Conservation (phyloP, 2,888 invertebrate species). For the Stratiomys singularior region DNA sequence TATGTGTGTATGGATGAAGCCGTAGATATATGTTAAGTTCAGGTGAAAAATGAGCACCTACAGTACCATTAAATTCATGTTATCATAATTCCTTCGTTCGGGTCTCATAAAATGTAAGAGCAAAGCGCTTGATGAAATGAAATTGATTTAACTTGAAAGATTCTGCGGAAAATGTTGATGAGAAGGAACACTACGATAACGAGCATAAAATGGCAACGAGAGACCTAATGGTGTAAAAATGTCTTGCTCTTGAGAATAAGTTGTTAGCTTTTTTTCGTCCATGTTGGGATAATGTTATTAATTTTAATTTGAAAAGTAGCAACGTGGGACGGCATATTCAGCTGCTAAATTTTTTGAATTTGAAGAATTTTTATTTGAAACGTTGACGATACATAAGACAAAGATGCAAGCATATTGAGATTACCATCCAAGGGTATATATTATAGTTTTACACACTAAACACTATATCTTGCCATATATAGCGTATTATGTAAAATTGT, state of each 20-base stretch:
- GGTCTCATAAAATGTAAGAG: not conserved
- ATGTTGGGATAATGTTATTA: too few species aligned
- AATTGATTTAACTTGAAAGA: not conserved
- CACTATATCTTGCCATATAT: too few species aligned
- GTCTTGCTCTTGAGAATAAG: not conserved
- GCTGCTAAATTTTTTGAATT: too few species aligned
- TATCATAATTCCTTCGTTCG: conserved; percentile 11
- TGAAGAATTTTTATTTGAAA: too few species aligned
- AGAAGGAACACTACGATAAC: not conserved
- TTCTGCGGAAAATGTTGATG: not conserved
- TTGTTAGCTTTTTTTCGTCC: too few species aligned
- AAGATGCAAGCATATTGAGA: too few species aligned
- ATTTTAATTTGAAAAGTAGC: too few species aligned
- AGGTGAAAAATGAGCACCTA: conserved; percentile 28
- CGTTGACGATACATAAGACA: too few species aligned
- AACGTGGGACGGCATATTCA: too few species aligned
- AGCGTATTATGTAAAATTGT: too few species aligned
- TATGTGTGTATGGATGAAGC: not conserved
- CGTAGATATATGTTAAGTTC: not conserved
- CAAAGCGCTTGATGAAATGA: not conserved
- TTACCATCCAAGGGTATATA: too few species aligned
- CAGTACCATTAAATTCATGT: conserved; percentile 30
- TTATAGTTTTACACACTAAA: too few species aligned
- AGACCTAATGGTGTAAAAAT: not conserved
- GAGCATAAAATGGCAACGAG: not conserved